Conservation (phyloP, 1,140 invertebrate species). For the Oscheius sp. region DNA sequence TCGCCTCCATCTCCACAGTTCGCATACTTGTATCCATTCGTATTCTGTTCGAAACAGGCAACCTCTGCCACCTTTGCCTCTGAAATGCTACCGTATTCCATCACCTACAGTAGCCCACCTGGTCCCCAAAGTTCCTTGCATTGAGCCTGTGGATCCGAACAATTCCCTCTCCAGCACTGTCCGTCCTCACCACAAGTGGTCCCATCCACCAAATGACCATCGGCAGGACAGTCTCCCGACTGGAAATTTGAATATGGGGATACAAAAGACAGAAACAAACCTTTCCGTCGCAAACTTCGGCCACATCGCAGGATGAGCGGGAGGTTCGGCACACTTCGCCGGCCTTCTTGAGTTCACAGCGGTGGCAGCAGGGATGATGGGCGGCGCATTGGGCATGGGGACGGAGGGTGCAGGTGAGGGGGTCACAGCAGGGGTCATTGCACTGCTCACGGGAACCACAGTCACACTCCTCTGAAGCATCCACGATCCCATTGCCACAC, state of each 20-base stretch:
- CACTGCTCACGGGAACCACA: slow-evolving; percentile 58
- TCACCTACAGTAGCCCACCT: slow-evolving; percentile 31
- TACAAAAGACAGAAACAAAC: too few species aligned
- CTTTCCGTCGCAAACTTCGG: slow-evolving; percentile 58
- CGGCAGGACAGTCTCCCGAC: slow-evolving; percentile 56
- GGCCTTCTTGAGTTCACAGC: slow-evolving; percentile 48
- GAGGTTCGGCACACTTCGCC: slow-evolving; percentile 52
- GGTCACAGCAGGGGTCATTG: slow-evolving; percentile 58
- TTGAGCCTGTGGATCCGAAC: slow-evolving; percentile 52
- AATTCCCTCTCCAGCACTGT: slow-evolving; percentile 59
- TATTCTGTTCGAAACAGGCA: slow-evolving; percentile 53
- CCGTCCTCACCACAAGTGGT: slow-evolving; percentile 56
- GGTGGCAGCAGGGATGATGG: slow-evolving; percentile 58
- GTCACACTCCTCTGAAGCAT: slow-evolving; percentile 57
- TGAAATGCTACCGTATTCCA: slow-evolving; percentile 2
- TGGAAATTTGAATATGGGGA: too few species aligned
- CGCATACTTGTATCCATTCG: slow-evolving; percentile 58
- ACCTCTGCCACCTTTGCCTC: slow-evolving; percentile 48
- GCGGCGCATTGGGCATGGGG: slow-evolving; percentile 58
- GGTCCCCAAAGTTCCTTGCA: slow-evolving; percentile 54
- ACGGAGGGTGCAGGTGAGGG: slow-evolving; percentile 55
- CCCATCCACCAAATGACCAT: slow-evolving; percentile 59
- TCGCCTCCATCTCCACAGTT: slow-evolving; percentile 51
- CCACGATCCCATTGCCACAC: slow-evolving; percentile 59
- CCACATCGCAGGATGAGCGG: slow-evolving; percentile 52